A percentile compares a stretch with the other conserved stretches of the same genome.
These are phyloP conservation scores for Takifugu bimaculatus DNA, from an alignment of 2,113 vertebrate genomes.

Conservation along the genomic window DNA sequence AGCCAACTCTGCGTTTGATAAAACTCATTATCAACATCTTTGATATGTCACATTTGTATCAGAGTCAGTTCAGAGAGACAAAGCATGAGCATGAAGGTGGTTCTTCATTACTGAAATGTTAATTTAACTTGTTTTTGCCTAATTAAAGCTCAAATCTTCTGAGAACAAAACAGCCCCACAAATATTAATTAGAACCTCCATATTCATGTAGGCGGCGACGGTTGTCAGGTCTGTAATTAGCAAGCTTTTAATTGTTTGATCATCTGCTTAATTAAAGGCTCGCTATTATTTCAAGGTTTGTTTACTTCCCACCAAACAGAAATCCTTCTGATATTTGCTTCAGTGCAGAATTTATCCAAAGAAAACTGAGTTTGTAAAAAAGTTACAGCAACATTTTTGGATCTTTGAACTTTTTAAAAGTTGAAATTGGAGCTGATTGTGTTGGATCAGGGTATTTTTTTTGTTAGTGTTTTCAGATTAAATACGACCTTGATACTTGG, in stretches of 20 bases:
- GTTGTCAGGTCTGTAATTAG: slow-evolving; percentile 88
- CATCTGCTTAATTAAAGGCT: slow-evolving; percentile 83
- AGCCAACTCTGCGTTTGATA: slow-evolving; percentile 35
- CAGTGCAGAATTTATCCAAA: slow-evolving; percentile 31
- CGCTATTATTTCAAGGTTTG: slow-evolving; percentile 70
- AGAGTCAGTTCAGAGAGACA: slow-evolving; percentile 8
- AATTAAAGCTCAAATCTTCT: slow-evolving; percentile 74
- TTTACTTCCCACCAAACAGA: slow-evolving; percentile 59
- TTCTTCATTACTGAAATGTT: slow-evolving; percentile 68
- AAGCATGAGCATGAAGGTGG: slow-evolving; percentile 69
- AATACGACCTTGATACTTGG: slow-evolving; percentile 1
- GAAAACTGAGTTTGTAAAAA: background rate
- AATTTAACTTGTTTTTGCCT: slow-evolving; percentile 75
- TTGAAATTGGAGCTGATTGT: slow-evolving; percentile 1
- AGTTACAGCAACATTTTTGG: slow-evolving; percentile 34
- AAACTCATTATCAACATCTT: slow-evolving; percentile 47
- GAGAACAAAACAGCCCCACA: slow-evolving; percentile 72
- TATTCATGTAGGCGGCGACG: slow-evolving; percentile 79
- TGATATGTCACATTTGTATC: slow-evolving; percentile 49
- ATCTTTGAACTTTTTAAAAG: slow-evolving; percentile 23
- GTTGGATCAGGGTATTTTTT: background rate
- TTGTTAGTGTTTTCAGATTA: background rate
- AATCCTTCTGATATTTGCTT: slow-evolving; percentile 63
- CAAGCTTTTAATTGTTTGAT: slow-evolving; percentile 85
- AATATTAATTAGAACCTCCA: slow-evolving; percentile 84